These are phyloP conservation scores for Pseudococcus viburni DNA, from an alignment of 2,888 invertebrate genomes.

Conservation along the genomic window DNA sequence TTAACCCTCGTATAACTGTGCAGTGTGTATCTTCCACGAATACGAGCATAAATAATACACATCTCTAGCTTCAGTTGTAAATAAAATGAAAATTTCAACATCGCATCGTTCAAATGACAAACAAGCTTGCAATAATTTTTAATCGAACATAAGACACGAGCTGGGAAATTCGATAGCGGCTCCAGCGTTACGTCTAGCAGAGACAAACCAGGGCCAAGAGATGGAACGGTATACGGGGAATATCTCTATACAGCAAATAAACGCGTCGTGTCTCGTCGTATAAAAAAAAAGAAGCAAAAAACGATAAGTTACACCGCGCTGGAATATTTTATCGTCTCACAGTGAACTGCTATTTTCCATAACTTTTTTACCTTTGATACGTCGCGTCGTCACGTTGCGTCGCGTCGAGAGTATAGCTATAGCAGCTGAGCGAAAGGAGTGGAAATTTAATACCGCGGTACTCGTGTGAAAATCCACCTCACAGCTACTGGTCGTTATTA, in stretches of 20 bases:
- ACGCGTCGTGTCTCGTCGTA: no score
- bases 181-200: background rate
- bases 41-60: no score
- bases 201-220: no score
- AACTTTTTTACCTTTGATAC: conserved; percentile 2
- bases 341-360: background rate
- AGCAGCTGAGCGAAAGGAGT: background rate
- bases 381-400: background rate
- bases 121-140: conserved; percentile 4
- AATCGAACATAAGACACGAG: conserved; percentile 18
- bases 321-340: background rate
- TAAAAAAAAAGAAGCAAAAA: no score
- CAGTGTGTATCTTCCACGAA: no score
- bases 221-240: no score
- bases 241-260: no score
- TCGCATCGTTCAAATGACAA: background rate
- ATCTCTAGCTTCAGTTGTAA: background rate
- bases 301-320: background rate
- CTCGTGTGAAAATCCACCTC: conserved; percentile 7
- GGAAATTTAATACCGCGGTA: conserved; percentile 4
- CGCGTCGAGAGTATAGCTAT: background rate
- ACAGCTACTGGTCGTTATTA: background rate
- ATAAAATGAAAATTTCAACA: background rate
- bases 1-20: no score
- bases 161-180: background rate